Evolutionary conservation across 92 coral and sea anemone species (phyloP).

Genomic region (Scolanthus callimorphus): DNA sequence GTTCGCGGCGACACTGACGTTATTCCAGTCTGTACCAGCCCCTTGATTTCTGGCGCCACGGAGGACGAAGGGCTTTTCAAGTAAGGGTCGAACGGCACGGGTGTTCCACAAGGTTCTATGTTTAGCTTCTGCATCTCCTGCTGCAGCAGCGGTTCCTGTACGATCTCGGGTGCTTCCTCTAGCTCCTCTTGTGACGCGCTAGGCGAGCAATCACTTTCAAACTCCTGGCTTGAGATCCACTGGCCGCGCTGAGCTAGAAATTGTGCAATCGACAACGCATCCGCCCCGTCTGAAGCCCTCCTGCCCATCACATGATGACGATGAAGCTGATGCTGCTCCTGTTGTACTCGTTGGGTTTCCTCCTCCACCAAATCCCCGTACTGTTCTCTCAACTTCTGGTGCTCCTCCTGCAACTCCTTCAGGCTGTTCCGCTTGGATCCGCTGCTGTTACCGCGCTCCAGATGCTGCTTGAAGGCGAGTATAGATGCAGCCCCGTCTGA

Average conservation of each 20-base stretch:
- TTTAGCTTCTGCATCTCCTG: conserved; percentile 89
- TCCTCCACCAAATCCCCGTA: conserved; percentile 77
- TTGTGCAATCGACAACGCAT: conserved; percentile 76
- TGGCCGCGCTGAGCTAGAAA: conserved; percentile 72
- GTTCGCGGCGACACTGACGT: conserved; percentile 61
- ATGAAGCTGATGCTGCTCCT: conserved; percentile 80
- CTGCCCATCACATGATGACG: conserved; percentile 71
- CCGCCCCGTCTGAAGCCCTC: conserved; percentile 94
- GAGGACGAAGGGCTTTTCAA: conserved; percentile 32
- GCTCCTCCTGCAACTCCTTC: conserved; percentile 89
- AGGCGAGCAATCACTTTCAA: conserved; percentile 48
- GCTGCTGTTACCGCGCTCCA: conserved; percentile 68
- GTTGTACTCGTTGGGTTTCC: conserved; percentile 82
- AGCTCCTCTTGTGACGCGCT: conserved; percentile 43
- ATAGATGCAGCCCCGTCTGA: conserved; percentile 97
- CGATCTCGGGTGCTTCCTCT: conserved; percentile 40
- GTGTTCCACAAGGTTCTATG: conserved; percentile 74
- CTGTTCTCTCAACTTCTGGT: conserved; percentile 84
- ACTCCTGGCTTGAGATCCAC: conserved; percentile 64
- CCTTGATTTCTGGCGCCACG: conserved; percentile 2
- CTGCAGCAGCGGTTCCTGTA: conserved; percentile 82
- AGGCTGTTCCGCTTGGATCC: conserved; percentile 89
- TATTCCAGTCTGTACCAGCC: conserved; percentile 11
- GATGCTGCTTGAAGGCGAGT: conserved; percentile 95
- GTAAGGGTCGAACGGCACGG: conserved; percentile 49